These are phyloP conservation scores for Poeciliopsis turrubarensis DNA, from an alignment of 2,113 vertebrate species.

Conservation along the genomic window DNA sequence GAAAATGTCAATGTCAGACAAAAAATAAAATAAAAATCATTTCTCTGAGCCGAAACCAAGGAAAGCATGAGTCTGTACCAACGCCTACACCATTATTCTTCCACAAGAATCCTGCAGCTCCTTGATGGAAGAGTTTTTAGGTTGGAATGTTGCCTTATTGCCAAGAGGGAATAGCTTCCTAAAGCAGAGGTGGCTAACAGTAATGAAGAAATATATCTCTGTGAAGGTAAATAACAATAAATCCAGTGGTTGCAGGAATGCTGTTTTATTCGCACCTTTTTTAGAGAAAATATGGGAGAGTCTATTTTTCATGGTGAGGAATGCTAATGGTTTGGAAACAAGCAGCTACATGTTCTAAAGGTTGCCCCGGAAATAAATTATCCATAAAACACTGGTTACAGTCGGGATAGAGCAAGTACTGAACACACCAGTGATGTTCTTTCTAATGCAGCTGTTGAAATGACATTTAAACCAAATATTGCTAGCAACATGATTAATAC, in stretches of 20 bases:
- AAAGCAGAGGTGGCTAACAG: too few relatives aligned
- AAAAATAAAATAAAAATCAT: background rate
- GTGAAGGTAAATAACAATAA: background rate
- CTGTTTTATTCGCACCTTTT: background rate
- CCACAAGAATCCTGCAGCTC: too few relatives aligned
- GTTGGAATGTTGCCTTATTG: background rate
- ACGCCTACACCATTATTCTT: background rate
- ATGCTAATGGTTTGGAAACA: background rate
- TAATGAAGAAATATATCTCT: too few relatives aligned
- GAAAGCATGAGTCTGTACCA: background rate
- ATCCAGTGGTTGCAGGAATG: background rate
- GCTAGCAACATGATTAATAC: too few relatives aligned
- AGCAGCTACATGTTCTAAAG: too few relatives aligned
- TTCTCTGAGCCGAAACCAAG: background rate
- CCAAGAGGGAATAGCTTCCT: background rate
- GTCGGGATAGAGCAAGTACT: too few relatives aligned
- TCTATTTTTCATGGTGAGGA: background rate
- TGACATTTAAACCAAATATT: too few relatives aligned
- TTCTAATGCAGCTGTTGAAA: too few relatives aligned
- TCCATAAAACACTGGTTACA: too few relatives aligned
- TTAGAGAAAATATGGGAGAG: background rate
- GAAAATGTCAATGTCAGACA: background rate
- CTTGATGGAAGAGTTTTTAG: too few relatives aligned
- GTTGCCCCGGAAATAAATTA: too few relatives aligned
- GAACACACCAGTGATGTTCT: too few relatives aligned